Base-by-base conservation (phyloP, 35 echinoderm and acorn worm genomes). In the Holothuria glaberrima region DNA sequence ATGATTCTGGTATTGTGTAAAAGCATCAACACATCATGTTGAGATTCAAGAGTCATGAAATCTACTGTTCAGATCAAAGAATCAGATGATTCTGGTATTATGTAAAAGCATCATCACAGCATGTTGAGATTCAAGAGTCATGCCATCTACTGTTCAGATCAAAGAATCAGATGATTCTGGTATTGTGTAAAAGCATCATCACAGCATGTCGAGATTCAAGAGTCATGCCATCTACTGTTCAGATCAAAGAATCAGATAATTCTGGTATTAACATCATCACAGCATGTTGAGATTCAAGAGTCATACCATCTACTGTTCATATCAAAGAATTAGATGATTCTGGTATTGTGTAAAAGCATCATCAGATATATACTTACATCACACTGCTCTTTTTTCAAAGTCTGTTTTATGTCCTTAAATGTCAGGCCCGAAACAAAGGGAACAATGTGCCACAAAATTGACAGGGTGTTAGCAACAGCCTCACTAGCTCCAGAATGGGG, bases 321-420 rank as follows among this genome's bases (percentile, higher is more conserved):
- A 41, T 41, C 36, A 41, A 7, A 41, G 36, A 41, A 4, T 41
- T 7, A 41, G 36, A 4, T 41, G 50, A 54, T 54, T 17, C 50
- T 54, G 12, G 50, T 54, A 2, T 14, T 5, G 50, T 14, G 13
- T 54, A 54, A 54, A 54, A 54, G 9, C 50, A 54, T 54, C 50
- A 4, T 46, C 4, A 89, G 12, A 30, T 3, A 74, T n/a, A 31
- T 30, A 90, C 92, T 95, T 91, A 99, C 93, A 91, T 95, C 97
- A 93, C 97, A 99, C 57, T 99, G 97, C 54, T 99, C 97, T 67
- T 99, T 99, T 87, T 99, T 99, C 14, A 99, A 89, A 17, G 97
- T 95, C 56, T 99, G 97, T 58, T 99, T 99, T 35, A 99, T 91
- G 60, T 99, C 97, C 79, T 99, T 99, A 89, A 99, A 93, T 30